phyloP scores from a whole-genome alignment of 2,888 invertebrate species.

The Elgonia sp. region DNA sequence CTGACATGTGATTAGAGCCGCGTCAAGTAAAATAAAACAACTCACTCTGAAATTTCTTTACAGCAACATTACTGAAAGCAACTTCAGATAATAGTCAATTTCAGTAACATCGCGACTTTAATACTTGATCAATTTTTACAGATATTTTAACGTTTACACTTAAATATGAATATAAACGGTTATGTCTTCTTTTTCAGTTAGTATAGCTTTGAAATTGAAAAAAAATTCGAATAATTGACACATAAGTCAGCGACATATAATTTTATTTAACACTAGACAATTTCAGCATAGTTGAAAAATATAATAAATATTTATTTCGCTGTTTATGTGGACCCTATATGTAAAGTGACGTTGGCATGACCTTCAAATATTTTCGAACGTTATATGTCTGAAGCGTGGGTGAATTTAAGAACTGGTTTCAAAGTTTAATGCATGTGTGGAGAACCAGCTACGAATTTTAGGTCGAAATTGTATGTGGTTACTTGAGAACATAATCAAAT shows the following conservation, averaged over 20 bases:
- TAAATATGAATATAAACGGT: too few species aligned
- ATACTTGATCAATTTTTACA: too few species aligned
- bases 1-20: not conserved
- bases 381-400: slow-evolving; percentile 68
- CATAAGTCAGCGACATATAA: not conserved
- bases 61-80: not conserved
- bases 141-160: too few species aligned
- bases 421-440: slow-evolving; percentile 60
- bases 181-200: too few species aligned
- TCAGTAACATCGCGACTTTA: too few species aligned
- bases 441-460: slow-evolving; percentile 59
- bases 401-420: slow-evolving; percentile 70
- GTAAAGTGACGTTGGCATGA: slow-evolving; percentile 53
- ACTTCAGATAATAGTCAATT: not conserved
- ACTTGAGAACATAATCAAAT: slow-evolving; percentile 12
- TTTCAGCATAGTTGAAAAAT: not conserved
- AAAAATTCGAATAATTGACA: not conserved
- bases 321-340: slow-evolving; percentile 45
- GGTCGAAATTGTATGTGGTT: slow-evolving; percentile 54
- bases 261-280: not conserved
- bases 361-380: slow-evolving; percentile 68
- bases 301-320: slow-evolving; percentile 17
- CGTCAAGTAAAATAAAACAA: not conserved
- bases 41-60: not conserved
- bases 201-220: not conserved